These are phyloP conservation scores for Hydrochoerus hydrochaeris DNA, from an alignment of 2,113 vertebrate species.

Conservation along the genomic window DNA sequence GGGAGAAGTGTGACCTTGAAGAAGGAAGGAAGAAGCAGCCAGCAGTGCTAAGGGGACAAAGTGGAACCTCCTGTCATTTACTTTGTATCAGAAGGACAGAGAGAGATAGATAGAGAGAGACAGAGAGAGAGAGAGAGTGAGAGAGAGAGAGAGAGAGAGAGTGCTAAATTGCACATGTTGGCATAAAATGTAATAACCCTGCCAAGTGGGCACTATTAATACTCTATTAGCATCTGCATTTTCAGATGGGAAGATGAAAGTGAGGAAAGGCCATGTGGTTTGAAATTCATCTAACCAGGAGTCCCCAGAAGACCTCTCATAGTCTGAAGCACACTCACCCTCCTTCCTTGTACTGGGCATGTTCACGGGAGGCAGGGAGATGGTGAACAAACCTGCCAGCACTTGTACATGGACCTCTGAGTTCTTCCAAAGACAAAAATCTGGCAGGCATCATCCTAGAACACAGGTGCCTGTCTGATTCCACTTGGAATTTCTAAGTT, in stretches of 20 bases:
- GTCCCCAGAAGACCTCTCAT: not conserved
- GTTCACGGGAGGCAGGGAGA: not conserved
- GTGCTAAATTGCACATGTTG: not conserved
- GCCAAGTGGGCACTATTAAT: not conserved
- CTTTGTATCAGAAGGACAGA: not conserved
- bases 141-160: not conserved
- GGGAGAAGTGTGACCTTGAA: not conserved
- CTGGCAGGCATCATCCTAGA: not conserved
- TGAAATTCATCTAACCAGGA: constrained; percentile 9
- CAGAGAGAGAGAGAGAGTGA: not conserved
- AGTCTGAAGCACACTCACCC: fast-evolving
- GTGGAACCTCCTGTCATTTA: not conserved
- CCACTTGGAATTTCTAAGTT: not conserved
- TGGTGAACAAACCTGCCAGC: not conserved
- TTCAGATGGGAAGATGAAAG: not conserved
- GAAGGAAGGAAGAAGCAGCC: not conserved
- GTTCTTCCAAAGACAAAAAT: not conserved
- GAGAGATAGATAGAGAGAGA: not conserved
- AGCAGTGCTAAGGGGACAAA: not conserved
- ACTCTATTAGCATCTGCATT: not conserved
- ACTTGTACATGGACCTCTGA: not conserved
- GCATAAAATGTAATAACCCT: not conserved
- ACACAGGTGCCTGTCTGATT: not conserved
- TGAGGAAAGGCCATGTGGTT: not conserved
- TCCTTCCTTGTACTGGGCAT: not conserved